Evolutionary conservation across 2,113 vertebrate species (phyloP).

Genomic region (Xiphophorus maculatus): DNA sequence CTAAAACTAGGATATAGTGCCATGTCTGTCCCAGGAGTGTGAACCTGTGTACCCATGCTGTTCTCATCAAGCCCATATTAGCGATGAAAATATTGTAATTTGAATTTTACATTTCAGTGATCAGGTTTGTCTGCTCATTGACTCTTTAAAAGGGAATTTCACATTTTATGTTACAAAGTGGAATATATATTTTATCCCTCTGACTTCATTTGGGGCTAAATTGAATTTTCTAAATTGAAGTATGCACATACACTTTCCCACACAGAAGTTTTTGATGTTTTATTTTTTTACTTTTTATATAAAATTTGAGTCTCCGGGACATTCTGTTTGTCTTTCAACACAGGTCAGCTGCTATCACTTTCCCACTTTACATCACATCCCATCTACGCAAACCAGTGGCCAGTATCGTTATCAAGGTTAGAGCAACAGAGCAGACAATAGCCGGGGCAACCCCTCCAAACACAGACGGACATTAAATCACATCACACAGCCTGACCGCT

Average conservation of each 20-base stretch:
- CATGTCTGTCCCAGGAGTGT: slow-evolving; percentile 34
- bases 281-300: not conserved
- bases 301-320: not conserved
- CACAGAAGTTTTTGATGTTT: not conserved
- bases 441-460: slow-evolving; percentile 4
- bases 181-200: no score
- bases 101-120: not conserved
- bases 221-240: not conserved
- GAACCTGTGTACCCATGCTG: not conserved
- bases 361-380: not conserved
- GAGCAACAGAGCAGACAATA: slow-evolving; percentile 28
- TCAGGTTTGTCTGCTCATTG: not conserved
- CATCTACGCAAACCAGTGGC: not conserved
- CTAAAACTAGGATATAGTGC: slow-evolving; percentile 52
- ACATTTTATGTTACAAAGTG: not conserved
- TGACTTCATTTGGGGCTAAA: no score
- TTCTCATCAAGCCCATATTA: slow-evolving; percentile 4
- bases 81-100: not conserved
- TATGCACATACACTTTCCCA: not conserved
- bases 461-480: not conserved
- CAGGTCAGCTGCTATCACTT: not conserved
- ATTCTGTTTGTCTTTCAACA: not conserved
- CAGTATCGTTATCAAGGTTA: slow-evolving; percentile 17
- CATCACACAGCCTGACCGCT: not conserved
- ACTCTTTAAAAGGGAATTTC: not conserved